These are phyloP conservation scores for Allophyes oxyacanthae DNA, from an alignment of 2,888 invertebrate genomes.

Conservation along the genomic window DNA sequence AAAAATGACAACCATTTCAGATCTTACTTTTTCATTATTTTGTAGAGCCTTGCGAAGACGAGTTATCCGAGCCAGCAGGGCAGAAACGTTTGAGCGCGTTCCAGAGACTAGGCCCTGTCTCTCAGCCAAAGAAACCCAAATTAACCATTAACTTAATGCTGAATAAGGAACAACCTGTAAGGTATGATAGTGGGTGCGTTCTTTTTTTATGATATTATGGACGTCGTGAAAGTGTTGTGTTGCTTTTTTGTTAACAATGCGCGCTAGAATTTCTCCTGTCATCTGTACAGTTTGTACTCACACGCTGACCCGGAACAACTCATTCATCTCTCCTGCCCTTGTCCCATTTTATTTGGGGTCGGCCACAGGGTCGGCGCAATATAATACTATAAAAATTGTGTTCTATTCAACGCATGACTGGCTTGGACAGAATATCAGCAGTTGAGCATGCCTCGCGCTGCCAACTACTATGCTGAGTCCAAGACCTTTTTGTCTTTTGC, in stretches of 20 bases:
- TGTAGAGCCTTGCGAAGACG: constrained; percentile 58
- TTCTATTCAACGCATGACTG: too few species aligned
- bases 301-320: too few species aligned
- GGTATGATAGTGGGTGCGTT: constrained; percentile 60
- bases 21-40: constrained; percentile 13
- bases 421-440: too few species aligned
- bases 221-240: not conserved
- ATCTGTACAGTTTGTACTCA: not conserved
- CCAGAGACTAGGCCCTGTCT: constrained; percentile 74
- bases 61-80: constrained; percentile 60
- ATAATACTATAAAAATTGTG: too few species aligned
- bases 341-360: too few species aligned
- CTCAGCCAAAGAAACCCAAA: constrained; percentile 78
- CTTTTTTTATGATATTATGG: not conserved
- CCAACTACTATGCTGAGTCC: too few species aligned
- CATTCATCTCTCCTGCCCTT: too few species aligned
- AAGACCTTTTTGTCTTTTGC: too few species aligned
- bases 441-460: too few species aligned
- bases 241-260: not conserved
- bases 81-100: constrained; percentile 79
- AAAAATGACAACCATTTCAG: too few species aligned
- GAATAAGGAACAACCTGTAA: constrained; percentile 72
- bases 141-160: constrained; percentile 77
- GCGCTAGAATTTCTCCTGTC: not conserved
- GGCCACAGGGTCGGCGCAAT: too few species aligned